These are phyloP conservation scores for Centruroides sculpturatus DNA, from an alignment of 1,140 invertebrate species.

Conservation along the genomic window DNA sequence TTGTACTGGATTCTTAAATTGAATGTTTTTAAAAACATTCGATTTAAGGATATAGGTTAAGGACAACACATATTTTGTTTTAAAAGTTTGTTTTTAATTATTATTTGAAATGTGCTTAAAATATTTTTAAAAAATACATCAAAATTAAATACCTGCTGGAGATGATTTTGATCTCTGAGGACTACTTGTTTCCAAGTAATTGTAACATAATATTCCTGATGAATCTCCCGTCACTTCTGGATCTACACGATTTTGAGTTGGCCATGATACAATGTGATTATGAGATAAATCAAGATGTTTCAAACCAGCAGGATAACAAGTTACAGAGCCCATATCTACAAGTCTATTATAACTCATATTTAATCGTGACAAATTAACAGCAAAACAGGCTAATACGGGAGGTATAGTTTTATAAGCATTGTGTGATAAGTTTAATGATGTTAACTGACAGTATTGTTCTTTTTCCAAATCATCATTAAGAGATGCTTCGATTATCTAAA, in stretches of 20 bases:
- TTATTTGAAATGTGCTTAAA: too few relatives aligned
- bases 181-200: conserved; percentile 3
- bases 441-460: conserved; percentile 37
- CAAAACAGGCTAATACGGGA: conserved; percentile 70
- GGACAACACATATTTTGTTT: too few relatives aligned
- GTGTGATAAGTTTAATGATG: conserved; percentile 71
- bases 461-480: too few relatives aligned
- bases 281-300: conserved; percentile 86
- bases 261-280: conserved; percentile 80
- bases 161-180: not conserved
- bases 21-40: too few relatives aligned
- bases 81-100: too few relatives aligned
- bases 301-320: conserved; percentile 69
- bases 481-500: too few relatives aligned
- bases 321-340: conserved; percentile 65
- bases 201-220: conserved; percentile 7
- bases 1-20: too few relatives aligned
- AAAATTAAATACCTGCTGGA: too few relatives aligned
- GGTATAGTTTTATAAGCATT: conserved; percentile 81
- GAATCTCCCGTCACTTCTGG: conserved; percentile 4
- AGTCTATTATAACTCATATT: conserved; percentile 75
- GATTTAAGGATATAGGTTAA: too few relatives aligned
- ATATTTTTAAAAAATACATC: too few relatives aligned
- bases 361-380: conserved; percentile 64
- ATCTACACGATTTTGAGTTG: conserved; percentile 22